Percentiles rank a stretch among this genome's conserved stretches.
phyloP scores from a whole-genome alignment of 2,797 vertebrate genomes.

The Calcarius lapponicus region DNA sequence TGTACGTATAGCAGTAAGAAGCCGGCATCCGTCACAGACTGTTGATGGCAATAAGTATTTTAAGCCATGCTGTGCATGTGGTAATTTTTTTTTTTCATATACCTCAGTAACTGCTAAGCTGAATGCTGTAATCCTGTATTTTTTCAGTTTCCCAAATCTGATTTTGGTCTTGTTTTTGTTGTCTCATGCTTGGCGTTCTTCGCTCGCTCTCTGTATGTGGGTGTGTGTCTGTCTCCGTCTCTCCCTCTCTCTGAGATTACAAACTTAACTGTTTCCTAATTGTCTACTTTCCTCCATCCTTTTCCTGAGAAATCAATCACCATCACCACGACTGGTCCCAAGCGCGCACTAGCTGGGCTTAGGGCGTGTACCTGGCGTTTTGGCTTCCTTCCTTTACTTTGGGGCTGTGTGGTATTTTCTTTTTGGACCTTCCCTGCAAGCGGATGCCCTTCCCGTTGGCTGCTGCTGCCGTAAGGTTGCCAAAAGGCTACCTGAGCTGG shows the following conservation, averaged over 20 bases:
- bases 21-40: slow-evolving; percentile 38
- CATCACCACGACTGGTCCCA: background rate
- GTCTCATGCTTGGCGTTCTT: slow-evolving; percentile 33
- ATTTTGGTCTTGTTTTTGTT: slow-evolving; percentile 47
- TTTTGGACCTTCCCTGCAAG: slow-evolving; percentile 31
- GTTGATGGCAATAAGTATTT: slow-evolving; percentile 62
- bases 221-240: slow-evolving; percentile 24
- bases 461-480: slow-evolving; percentile 38
- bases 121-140: slow-evolving; percentile 14
- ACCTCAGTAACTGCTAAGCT: slow-evolving; percentile 41
- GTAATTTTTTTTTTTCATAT: slow-evolving; percentile 38
- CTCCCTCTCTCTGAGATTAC: background rate
- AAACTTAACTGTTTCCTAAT: slow-evolving; percentile 58
- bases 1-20: slow-evolving; percentile 58
- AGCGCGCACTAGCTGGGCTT: background rate
- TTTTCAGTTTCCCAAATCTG: slow-evolving; percentile 45
- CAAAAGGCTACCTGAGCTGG: slow-evolving; percentile 60
- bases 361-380: background rate
- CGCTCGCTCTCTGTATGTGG: slow-evolving; percentile 19
- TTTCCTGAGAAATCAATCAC: slow-evolving; percentile 30
- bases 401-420: slow-evolving; percentile 18
- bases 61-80: slow-evolving; percentile 36
- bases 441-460: background rate
- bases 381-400: slow-evolving; percentile 14
- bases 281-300: background rate